phyloP scores from a whole-genome alignment of 2,113 vertebrate species.

The Callipepla squamata region DNA sequence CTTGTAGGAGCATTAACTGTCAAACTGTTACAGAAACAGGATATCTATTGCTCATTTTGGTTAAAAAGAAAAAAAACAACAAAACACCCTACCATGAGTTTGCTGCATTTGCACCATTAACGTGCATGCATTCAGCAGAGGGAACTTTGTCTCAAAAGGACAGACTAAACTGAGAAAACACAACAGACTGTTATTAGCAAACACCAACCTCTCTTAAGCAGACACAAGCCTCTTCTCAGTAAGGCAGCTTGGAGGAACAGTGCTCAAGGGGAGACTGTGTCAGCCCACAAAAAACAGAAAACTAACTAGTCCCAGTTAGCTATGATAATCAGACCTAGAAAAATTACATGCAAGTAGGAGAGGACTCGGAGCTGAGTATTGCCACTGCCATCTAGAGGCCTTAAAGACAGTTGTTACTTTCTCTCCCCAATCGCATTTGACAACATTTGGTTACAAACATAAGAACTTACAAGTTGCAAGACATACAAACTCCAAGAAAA shows the following conservation, averaged over 20 bases:
- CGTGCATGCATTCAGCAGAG: not conserved
- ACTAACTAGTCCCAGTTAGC: not conserved
- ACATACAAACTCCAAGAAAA: not conserved
- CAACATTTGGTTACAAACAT: not conserved
- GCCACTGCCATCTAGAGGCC: slow-evolving; percentile 74
- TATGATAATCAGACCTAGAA: not conserved
- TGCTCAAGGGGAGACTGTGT: not conserved
- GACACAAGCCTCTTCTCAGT: not conserved
- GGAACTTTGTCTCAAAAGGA: not conserved
- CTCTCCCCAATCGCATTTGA: rapidly evolving
- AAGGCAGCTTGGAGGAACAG: not conserved
- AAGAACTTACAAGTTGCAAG: not conserved
- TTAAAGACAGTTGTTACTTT: not conserved
- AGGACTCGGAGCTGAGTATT: not conserved
- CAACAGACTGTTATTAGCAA: not conserved
- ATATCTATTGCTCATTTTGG: not conserved
- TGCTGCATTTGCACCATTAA: not conserved
- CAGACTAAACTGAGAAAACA: slow-evolving; percentile 7
- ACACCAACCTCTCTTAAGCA: slow-evolving; percentile 3
- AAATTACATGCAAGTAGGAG: not conserved
- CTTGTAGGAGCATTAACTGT: not conserved
- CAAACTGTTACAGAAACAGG: not conserved
- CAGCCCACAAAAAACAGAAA: not conserved
- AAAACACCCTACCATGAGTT: not conserved
- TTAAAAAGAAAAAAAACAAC: not conserved